Evolutionary conservation across 2,113 vertebrate genomes (phyloP).

Genomic region (Salminus brasiliensis): DNA sequence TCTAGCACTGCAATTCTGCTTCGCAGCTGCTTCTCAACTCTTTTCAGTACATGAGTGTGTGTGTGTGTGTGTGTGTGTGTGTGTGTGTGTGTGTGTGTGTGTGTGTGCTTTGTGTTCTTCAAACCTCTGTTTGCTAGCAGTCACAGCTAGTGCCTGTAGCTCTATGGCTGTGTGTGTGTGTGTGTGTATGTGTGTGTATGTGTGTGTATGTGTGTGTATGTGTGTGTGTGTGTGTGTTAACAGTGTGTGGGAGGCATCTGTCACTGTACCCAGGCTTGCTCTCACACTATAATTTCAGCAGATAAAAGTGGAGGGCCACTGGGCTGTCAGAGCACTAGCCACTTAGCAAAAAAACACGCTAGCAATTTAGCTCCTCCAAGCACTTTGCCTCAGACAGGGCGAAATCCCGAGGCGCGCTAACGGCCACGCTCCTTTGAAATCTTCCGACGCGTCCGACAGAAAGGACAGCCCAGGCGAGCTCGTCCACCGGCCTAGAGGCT

Average conservation of each 20-base stretch:
- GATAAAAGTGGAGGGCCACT: constrained; percentile 26
- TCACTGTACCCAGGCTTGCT: constrained; percentile 14
- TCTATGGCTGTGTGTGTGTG: not conserved
- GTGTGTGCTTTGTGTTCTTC: constrained; percentile 13
- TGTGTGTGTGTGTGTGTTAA: constrained; percentile 6
- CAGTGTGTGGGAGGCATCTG: constrained; percentile 44
- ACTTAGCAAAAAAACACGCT: constrained; percentile 22
- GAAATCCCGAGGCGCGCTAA: constrained; percentile 22
- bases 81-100: too few species aligned
- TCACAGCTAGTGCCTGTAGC: constrained; percentile 16
- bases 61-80: too few species aligned
- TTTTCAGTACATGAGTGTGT: too few species aligned
- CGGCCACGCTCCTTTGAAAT: constrained; percentile 5
- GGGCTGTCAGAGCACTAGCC: not conserved
- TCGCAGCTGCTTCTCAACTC: constrained; percentile 1
- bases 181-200: not conserved
- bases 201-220: not conserved
- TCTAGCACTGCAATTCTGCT: not conserved
- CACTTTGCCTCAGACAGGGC: constrained; percentile 11
- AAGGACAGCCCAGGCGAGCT: not conserved
- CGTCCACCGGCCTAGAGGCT: not conserved
- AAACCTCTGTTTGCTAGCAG: constrained; percentile 11
- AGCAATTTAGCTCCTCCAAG: constrained; percentile 22
- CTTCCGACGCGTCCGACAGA: not conserved
- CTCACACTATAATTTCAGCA: constrained; percentile 51